Conservation (phyloP, 2,113 vertebrate genomes). For the Cyanoramphus novaezelandiae region DNA sequence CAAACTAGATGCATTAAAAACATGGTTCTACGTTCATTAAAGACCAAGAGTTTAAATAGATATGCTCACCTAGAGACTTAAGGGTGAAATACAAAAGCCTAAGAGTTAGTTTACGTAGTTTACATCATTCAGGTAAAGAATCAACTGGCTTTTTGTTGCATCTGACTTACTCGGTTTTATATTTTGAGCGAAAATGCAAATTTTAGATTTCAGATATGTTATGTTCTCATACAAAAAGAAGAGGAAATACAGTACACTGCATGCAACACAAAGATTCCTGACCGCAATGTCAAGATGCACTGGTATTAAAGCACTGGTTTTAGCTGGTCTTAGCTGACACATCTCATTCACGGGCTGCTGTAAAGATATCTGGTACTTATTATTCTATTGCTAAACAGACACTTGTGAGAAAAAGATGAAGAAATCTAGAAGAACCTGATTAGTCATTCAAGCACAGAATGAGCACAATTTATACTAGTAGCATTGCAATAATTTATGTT, state of each 20-base stretch:
- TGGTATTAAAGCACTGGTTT: not conserved
- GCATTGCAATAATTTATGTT: not conserved
- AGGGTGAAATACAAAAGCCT: not conserved
- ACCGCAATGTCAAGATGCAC: not conserved
- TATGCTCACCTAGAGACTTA: not conserved
- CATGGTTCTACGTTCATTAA: not conserved
- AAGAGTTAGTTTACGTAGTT: not conserved
- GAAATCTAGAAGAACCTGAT: not conserved
- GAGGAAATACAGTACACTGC: not conserved
- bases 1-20: not conserved
- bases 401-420: not conserved
- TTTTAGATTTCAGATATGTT: not conserved
- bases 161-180: not conserved
- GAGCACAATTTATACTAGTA: not conserved
- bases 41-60: not conserved
- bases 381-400: not conserved
- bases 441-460: not conserved
- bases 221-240: not conserved
- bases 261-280: not conserved
- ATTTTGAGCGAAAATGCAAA: not conserved
- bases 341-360: not conserved
- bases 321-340: not conserved
- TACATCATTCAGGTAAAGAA: not conserved
- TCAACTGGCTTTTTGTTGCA: not conserved
- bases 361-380: slow-evolving; percentile 11